Evolutionary conservation across 2,113 vertebrate genomes (phyloP).

Genomic region (Grantiella picta): DNA sequence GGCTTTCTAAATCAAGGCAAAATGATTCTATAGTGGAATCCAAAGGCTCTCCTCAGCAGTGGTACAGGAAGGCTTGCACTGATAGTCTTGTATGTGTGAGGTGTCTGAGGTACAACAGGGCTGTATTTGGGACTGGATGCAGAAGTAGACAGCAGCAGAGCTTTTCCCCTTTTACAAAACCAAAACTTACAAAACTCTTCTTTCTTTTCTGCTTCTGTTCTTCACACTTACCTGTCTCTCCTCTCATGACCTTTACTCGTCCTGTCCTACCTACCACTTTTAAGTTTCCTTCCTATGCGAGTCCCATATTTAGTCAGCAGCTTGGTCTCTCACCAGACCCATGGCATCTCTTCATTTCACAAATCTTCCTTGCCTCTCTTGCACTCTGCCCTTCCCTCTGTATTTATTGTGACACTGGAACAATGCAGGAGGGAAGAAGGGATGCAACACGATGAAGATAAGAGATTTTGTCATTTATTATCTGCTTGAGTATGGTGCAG

Average conservation of each 20-base stretch:
- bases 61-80: background rate
- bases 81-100: background rate
- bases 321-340: background rate
- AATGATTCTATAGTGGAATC: background rate
- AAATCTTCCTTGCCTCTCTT: background rate
- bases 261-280: background rate
- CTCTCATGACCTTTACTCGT: background rate
- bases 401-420: background rate
- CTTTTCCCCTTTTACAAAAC: background rate
- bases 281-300: background rate
- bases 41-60: background rate
- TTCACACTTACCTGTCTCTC: background rate
- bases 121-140: background rate
- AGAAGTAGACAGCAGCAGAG: background rate
- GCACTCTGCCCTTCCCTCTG: background rate
- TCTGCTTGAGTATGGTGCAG: background rate
- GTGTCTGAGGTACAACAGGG: background rate
- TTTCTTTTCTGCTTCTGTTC: background rate
- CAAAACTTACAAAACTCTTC: no score
- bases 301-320: background rate
- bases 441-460: background rate
- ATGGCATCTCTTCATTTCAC: background rate
- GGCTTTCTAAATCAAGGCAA: background rate
- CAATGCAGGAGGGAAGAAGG: background rate
- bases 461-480: background rate